Evolutionary conservation across 2,113 vertebrate species (phyloP), one percentile per base, ranked within the genome.

Genomic region (Tetrao urogallus): DNA sequence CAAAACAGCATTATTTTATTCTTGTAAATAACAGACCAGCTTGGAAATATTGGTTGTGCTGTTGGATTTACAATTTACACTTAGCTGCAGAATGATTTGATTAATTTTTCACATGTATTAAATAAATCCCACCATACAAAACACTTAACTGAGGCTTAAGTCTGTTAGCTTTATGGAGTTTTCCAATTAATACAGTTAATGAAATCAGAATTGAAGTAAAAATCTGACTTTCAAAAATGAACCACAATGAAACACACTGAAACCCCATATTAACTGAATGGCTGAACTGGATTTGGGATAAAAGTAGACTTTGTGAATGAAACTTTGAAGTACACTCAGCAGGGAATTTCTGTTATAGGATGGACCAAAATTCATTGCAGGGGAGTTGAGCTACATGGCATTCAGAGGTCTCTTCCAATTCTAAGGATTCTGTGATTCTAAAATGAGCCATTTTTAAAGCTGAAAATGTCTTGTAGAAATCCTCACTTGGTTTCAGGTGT

Each of bases 41-140:
- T 95, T 86, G 22, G 20, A 88, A 83, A 82, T 90, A 63, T 60
- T 84, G 87, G 28, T 95, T 54, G 21, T 92, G 25, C 25, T 13
- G 74, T 70, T 71, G 34, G 54, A 57, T 94, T 93, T 94, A 52
- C 20, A 45, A 58, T 96, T 96, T 91, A 82, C 52, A 27, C 28
- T 81, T 95, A 89, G 65, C 47, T 94, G 21, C 36, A 52, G 82
- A 93, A 89, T 61, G 34, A 70, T 86, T 94, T 95, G 30, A 52
- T 88, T 84, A 8, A 58, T 82, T 95, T 94, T 92, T 91, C 21
- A 34, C 82, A 21, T 73, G 30, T 93, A 43, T 63, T 78, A 81
- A 89, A 71, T 80, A 36, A 95, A 58, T 93, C 8, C 2, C 80
- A 57, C 20, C 70, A 57, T 56, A 93, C 27, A 74, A 92, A 91